Conservation (phyloP, 2,888 invertebrate species). For the Holacanthella duospinosa region DNA sequence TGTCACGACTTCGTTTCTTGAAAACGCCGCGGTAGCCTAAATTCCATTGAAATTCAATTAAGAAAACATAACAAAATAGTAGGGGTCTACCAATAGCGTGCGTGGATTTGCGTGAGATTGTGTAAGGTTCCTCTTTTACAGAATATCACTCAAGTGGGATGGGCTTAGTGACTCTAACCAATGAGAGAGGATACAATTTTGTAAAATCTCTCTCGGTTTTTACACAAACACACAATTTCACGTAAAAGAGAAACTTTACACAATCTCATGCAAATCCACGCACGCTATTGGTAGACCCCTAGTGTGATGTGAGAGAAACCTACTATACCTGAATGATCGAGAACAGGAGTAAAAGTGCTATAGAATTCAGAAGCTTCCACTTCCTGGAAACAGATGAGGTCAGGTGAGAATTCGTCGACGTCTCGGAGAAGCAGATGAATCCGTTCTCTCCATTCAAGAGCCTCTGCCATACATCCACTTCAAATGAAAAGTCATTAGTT, state of each 20-base stretch:
- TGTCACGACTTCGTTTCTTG: slow-evolving; percentile 69
- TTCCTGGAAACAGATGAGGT: slow-evolving; percentile 80
- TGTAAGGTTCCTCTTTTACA: too few relatives aligned
- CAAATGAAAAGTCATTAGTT: neutral
- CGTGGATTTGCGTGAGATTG: too few relatives aligned
- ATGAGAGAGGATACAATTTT: too few relatives aligned
- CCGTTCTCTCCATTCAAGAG: slow-evolving; percentile 61
- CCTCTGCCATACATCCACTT: slow-evolving; percentile 46
- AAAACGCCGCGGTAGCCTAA: slow-evolving; percentile 63
- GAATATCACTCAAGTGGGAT: too few relatives aligned
- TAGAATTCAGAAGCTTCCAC: slow-evolving; percentile 65
- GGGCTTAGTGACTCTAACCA: too few relatives aligned
- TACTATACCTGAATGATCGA: slow-evolving; percentile 42
- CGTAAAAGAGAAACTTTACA: too few relatives aligned
- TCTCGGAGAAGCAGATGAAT: slow-evolving; percentile 50
- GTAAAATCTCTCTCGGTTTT: too few relatives aligned
- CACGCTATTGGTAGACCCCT: too few relatives aligned
- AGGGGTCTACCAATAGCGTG: too few relatives aligned
- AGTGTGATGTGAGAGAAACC: neutral
- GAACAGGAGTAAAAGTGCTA: slow-evolving; percentile 48
- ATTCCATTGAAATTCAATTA: neutral
- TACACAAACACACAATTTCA: too few relatives aligned
- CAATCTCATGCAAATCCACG: too few relatives aligned
- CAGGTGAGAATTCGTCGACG: slow-evolving; percentile 49
- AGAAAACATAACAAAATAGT: too few relatives aligned